Percentiles rank a stretch among this genome's conserved stretches.
Evolutionary conservation across 2,113 vertebrate genomes (phyloP).

Genomic region (Porphyrio hochstetteri): DNA sequence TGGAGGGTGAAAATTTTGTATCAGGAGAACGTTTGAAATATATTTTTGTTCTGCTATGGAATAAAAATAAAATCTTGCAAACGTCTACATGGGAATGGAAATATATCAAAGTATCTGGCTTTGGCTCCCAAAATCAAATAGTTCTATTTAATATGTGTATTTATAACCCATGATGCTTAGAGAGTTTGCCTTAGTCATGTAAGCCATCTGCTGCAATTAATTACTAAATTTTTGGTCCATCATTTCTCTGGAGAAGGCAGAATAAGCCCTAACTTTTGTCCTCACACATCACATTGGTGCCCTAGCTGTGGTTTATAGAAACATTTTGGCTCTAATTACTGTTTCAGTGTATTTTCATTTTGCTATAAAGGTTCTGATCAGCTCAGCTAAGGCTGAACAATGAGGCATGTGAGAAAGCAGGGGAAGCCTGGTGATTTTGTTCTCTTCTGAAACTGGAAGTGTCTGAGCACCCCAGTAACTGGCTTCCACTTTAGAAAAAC

Average conservation of each 20-base stretch:
- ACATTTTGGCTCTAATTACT: not conserved
- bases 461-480: not conserved
- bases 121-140: not conserved
- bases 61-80: slow-evolving; percentile 29
- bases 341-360: not conserved
- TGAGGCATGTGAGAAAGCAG: not conserved
- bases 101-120: not conserved
- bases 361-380: not conserved
- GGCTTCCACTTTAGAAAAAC: not conserved
- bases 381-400: not conserved
- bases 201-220: slow-evolving; percentile 33
- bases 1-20: not conserved
- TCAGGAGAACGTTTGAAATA: not conserved
- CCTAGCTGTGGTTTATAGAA: not conserved
- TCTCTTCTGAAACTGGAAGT: not conserved
- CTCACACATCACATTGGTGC: not conserved
- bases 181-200: slow-evolving; percentile 22
- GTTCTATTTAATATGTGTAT: slow-evolving; percentile 46
- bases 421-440: not conserved
- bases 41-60: slow-evolving; percentile 28
- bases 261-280: not conserved
- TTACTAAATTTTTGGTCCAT: not conserved
- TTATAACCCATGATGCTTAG: slow-evolving; percentile 20
- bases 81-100: not conserved
- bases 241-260: not conserved